phyloP scores from a whole-genome alignment of 2,113 vertebrate species.

The Piprites chloris region DNA sequence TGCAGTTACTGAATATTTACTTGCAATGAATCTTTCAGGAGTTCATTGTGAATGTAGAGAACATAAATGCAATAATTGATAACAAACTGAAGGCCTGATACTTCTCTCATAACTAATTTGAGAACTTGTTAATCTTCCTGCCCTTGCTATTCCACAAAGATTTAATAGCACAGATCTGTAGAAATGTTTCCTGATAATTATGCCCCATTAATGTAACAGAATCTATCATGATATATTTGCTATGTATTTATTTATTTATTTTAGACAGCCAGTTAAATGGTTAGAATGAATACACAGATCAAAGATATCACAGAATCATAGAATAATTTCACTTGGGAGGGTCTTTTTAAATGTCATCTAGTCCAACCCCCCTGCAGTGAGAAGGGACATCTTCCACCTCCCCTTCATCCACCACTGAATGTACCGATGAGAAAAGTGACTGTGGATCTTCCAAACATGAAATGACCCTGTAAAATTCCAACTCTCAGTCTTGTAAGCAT shows the following conservation, averaged over 20 bases:
- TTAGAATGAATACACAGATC: neutral
- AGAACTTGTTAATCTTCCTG: neutral
- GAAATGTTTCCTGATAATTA: neutral
- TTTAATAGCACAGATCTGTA: neutral
- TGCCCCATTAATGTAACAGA: neutral
- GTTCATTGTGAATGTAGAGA: neutral
- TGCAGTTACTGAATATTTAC: neutral
- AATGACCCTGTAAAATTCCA: neutral
- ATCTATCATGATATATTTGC: neutral
- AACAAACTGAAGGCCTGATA: neutral
- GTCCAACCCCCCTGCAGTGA: neutral
- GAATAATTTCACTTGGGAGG: neutral
- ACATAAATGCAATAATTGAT: neutral
- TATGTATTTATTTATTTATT: neutral
- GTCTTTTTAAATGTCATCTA: neutral
- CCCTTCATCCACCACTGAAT: neutral
- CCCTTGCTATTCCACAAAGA: neutral
- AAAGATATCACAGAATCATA: neutral
- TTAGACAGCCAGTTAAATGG: neutral
- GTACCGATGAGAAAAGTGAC: neutral
- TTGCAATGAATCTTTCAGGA: neutral
- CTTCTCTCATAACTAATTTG: neutral
- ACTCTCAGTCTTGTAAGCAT: neutral
- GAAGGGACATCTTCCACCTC: neutral
- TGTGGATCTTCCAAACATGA: neutral